Evolutionary conservation across 2,888 invertebrate genomes (phyloP), one percentile per base, ranked within the genome.

Genomic region (Argyra leucocephala): DNA sequence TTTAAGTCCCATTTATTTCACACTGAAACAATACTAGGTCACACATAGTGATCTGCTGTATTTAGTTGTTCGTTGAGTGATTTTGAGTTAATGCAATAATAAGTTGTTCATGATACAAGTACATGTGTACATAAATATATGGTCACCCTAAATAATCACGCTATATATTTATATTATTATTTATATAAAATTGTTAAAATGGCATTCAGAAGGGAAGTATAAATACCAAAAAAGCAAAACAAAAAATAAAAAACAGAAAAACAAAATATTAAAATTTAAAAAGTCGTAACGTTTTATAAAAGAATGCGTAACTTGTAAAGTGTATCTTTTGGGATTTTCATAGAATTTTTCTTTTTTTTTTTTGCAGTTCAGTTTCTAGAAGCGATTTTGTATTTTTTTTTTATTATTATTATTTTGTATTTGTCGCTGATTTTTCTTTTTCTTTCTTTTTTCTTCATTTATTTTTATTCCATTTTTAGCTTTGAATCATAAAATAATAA

Each of bases 401-500:
- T 4, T 26, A 4, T 26, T 4, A 26, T 4, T 26, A 4, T 26
- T 26, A 6, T 9, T 10, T 37, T 37, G 12, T 37, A 26, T 26
- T 26, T 26, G 26, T 7, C 26, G 26, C 26, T 26, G 4, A 10
- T 31, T 31, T 31, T 31, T 31, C 31, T 7, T 48, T 18, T 48
- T 18, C 18, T 48, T 31, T 6, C 5, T 31, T 31, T 31, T 31
- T 31, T 31, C 7, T 31, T 31, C 12, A 5, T 48, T 18, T 48
- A 12, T 48, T 48, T 15, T 12, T 48, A 31, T 48, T 15, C 48
- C 48, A 48, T 15, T 48, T 48, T 48, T 48, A 48, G 18, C 48
- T 48, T 15, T 48, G 48, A 48, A 48, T 48, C 48, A 48, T 48
- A 48, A 48, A 48, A 48, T 48, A 48, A 48, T 48, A 48, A 48